Base-by-base conservation (phyloP, 1,140 invertebrate genomes). In the Oryzaephilus surinamensis region DNA sequence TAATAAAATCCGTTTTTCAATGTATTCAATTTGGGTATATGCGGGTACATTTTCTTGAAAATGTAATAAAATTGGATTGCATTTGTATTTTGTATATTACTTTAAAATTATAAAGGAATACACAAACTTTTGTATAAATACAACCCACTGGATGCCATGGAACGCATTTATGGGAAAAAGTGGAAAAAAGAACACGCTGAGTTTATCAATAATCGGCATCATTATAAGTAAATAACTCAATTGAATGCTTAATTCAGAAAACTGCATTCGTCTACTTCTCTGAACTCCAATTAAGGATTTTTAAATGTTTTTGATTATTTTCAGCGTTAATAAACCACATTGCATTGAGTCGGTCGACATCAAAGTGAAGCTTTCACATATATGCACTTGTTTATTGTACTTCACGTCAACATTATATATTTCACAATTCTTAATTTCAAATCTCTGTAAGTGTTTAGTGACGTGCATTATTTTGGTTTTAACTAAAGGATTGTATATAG, bases 221-320 rank as follows among this genome's bases (percentile, higher is more conserved):
- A 38, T 44, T 50, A 24, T 38, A 43, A 36, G 36, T 33, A 43
- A 47, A 50, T 47, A 45, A 47, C 48, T 47, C 48, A 50, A 50
- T 50, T 50, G 44, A 46, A 46, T 46, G 48, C 41, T 47, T 43
- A 44, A 44, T 50, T 50, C 48, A 42, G 45, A 38, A 42, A 47
- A 36, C 24, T 40, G 32, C 48, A 39, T 46, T 50, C 48, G 35
- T 43, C 28, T 36, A 36, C 33, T 36, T 44, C 41, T 38, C 30
- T 43, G 36, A 46, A 50, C 41, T 42, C 42, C 45, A 47, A 50
- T 50, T 50, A 50, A 47, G 48, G 38, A 50, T 50, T 50, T 50
- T 50, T 45, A 50, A 47, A 44, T 50, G 41, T 50, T 50, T 50
- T 50, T 47, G 38, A 47, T 50, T 44, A 50, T 50, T 50, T 50